These are phyloP conservation scores for Coregonus clupeaformis DNA, from an alignment of 2,113 vertebrate genomes.

Conservation along the genomic window DNA sequence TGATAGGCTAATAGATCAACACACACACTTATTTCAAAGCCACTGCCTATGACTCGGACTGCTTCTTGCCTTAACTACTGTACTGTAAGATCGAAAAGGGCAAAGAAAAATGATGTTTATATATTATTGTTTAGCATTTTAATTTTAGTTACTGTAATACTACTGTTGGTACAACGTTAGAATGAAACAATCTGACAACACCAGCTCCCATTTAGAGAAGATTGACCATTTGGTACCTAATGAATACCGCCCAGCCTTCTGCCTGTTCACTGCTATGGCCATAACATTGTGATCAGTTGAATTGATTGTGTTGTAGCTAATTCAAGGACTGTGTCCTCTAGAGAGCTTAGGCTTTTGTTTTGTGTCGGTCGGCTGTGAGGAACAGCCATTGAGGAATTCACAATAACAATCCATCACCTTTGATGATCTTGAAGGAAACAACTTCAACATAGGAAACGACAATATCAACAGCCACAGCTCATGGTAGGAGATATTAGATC, in stretches of 20 bases:
- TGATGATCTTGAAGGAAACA: constrained; percentile 51
- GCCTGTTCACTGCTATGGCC: constrained; percentile 11
- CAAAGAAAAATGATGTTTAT: constrained; percentile 39
- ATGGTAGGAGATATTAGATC: too few species aligned
- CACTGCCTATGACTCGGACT: constrained; percentile 30
- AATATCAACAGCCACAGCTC: constrained; percentile 3
- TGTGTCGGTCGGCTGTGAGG: too few species aligned
- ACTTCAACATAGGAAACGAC: constrained; percentile 10
- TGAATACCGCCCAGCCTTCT: constrained; percentile 20
- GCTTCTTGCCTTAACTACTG: constrained; percentile 60
- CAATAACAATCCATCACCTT: constrained; percentile 31
- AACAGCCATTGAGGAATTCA: constrained; percentile 2
- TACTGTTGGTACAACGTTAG: background rate
- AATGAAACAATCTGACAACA: background rate
- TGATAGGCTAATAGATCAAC: too few species aligned
- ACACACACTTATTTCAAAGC: too few species aligned
- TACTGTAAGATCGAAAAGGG: constrained; percentile 45
- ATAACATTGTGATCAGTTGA: constrained; percentile 19
- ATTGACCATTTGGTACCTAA: background rate
- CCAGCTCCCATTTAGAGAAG: constrained; percentile 24
- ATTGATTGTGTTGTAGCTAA: constrained; percentile 5
- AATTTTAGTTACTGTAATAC: constrained; percentile 1
- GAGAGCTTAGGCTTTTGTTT: constrained; percentile 5
- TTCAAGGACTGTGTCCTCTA: constrained; percentile 9
- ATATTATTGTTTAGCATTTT: background rate